Percentiles rank a stretch among this genome's conserved stretches.
Conservation (phyloP, 2,888 invertebrate genomes). For the Subacronicta megacephala region DNA sequence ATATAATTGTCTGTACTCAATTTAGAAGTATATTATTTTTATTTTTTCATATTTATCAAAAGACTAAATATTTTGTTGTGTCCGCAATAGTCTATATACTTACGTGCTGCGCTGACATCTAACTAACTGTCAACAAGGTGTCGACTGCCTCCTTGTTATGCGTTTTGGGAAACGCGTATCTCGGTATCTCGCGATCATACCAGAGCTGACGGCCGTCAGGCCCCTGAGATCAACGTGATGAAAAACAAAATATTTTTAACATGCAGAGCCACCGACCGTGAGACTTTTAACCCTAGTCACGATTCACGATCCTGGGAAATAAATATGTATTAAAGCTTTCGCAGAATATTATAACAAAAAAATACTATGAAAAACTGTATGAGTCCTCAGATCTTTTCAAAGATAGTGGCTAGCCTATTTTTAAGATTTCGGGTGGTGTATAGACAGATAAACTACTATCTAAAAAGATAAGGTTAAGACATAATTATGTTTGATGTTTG, state of each 20-base stretch:
- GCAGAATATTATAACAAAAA: constrained; percentile 59
- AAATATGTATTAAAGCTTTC: constrained; percentile 66
- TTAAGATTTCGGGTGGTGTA: constrained; percentile 20
- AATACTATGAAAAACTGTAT: constrained; percentile 58
- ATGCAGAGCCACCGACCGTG: constrained; percentile 60
- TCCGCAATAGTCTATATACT: constrained; percentile 25
- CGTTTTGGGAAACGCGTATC: constrained; percentile 69
- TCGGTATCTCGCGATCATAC: constrained; percentile 65
- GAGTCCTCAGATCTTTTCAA: constrained; percentile 44
- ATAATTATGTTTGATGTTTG: constrained; percentile 21
- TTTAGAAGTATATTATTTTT: constrained; percentile 34
- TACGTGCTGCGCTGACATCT: constrained; percentile 60
- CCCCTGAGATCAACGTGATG: constrained; percentile 65
- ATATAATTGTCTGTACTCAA: constrained; percentile 50
- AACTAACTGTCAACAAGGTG: constrained; percentile 68
- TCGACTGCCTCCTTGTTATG: constrained; percentile 61
- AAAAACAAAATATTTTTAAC: constrained; percentile 70
- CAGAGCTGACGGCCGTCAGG: constrained; percentile 43
- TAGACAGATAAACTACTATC: constrained; percentile 40
- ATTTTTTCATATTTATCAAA: constrained; percentile 41
- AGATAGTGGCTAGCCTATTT: constrained; percentile 45
- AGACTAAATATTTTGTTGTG: constrained; percentile 8
- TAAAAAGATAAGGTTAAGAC: constrained; percentile 33
- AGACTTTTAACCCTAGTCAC: constrained; percentile 76
- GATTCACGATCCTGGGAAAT: constrained; percentile 71